Conservation (phyloP, 2,113 vertebrate species). For the Prionailurus bengalensis region DNA sequence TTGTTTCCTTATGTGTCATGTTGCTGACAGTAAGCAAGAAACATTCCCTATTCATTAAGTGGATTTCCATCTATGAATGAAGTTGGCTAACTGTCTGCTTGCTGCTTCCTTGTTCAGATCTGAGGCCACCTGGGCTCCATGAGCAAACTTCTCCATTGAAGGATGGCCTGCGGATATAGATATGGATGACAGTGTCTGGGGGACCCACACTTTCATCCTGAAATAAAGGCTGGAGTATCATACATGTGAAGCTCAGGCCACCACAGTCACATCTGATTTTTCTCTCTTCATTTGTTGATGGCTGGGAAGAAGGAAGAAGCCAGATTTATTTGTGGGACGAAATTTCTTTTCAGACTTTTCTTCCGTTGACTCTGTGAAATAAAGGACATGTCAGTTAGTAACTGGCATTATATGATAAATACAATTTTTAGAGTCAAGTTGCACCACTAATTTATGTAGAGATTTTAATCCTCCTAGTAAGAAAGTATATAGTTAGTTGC, state of each 20-base stretch:
- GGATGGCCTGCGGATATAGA: not conserved
- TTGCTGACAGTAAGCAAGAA: constrained; percentile 1
- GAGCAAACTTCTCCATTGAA: not conserved
- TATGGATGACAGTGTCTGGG: not conserved
- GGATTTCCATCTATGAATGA: not conserved
- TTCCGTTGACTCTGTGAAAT: constrained; percentile 58
- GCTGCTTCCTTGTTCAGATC: not conserved
- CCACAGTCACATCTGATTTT: constrained; percentile 11
- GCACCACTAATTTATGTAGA: not conserved
- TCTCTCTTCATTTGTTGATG: not conserved
- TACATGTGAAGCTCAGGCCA: not conserved
- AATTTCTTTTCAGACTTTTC: constrained; percentile 66
- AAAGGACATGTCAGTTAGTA: constrained; percentile 15
- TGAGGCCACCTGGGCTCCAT: not conserved
- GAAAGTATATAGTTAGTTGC: not conserved
- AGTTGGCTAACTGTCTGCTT: not conserved
- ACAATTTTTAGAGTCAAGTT: not conserved
- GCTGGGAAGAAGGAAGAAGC: constrained; percentile 59
- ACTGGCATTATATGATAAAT: not conserved
- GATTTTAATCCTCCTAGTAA: not conserved
- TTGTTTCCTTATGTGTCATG: not conserved
- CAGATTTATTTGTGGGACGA: constrained; percentile 66
- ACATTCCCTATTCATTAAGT: not conserved
- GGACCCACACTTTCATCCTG: not conserved
- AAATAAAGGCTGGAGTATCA: not conserved